Evolutionary conservation across 1,140 invertebrate species (phyloP), one percentile per base, ranked within the genome.

Genomic region (Venturia canescens): DNA sequence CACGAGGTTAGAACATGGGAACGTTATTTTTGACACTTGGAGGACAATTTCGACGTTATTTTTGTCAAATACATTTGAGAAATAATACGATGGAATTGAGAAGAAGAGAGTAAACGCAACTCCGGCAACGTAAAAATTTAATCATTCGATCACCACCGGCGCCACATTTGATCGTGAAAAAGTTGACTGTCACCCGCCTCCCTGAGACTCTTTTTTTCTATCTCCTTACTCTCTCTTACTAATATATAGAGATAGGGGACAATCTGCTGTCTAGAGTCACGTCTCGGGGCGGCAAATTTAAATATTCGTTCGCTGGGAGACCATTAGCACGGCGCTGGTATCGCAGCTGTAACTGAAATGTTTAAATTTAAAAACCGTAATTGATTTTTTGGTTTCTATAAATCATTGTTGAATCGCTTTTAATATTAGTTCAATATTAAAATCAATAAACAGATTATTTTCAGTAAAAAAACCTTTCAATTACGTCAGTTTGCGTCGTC

Each of bases 101-200:
- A 63, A 29, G 60, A 60, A 29, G 71, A 71, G 29, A 80, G 80
- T 31, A 21, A 27, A 26, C 57, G 60, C 60, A 23, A 23, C 1
- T 21, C 21, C 50, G 34, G 83, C 82, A 85, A 84, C 84, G 83
- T 82, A 76, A 53, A 44, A 71, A 83, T 84, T 84, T 82, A 16
- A 80, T 78, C 70, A 80, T 81, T 71, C 48, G 83, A 80, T 79
- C 72, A 82, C 77, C 82, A 67, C 83, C 83, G 84, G 84, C 83
- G 84, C 84, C 82, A 87, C 83, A 83, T 85, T 84, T 82, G 79
- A 84, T 76, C 71, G 60, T 63, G 18, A 67, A 80, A 82, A 72
- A 82, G 77, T 81, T 80, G 76, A 78, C 80, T 74, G 69, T 78
- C 80, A 72, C 66, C 60, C 53, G 57, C 66, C 38, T 44, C 38